Conservation (phyloP, 2,888 invertebrate genomes). For the Luffia ferchaultella region DNA sequence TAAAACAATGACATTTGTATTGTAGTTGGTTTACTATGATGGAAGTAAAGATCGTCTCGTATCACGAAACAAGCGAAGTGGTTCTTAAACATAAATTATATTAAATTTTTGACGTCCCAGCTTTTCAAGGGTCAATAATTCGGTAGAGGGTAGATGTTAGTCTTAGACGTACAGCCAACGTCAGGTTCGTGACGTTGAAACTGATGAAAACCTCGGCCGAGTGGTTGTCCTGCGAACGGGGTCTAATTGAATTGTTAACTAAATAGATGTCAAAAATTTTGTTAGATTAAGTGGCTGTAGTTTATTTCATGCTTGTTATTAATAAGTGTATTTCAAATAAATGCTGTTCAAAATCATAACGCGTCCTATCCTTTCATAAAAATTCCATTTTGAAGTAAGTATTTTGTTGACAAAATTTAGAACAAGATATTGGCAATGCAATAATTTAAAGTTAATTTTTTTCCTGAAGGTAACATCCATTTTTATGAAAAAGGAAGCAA, state of each 20-base stretch:
- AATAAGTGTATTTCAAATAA: not conserved
- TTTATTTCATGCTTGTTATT: not conserved
- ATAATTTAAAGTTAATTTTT: not conserved
- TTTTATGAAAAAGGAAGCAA: not conserved
- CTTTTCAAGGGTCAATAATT: not conserved
- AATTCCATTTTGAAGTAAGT: not conserved
- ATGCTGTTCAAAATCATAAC: not conserved
- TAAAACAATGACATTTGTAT: too few relatives aligned
- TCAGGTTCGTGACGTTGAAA: not conserved
- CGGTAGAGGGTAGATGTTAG: too few relatives aligned
- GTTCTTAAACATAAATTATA: not conserved
- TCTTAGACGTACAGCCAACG: too few relatives aligned
- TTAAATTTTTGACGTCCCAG: too few relatives aligned
- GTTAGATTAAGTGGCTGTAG: not conserved
- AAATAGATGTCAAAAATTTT: not conserved
- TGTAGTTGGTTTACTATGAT: not conserved
- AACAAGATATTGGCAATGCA: not conserved
- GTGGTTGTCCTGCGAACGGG: not conserved
- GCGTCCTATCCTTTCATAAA: not conserved
- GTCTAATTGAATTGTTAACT: not conserved
- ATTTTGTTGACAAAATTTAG: not conserved
- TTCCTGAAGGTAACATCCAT: not conserved
- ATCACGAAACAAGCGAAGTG: not conserved
- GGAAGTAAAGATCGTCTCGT: not conserved
- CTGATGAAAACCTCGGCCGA: not conserved